These are phyloP conservation scores for Addax nasomaculatus DNA, from an alignment of 2,113 vertebrate species.

Conservation along the genomic window DNA sequence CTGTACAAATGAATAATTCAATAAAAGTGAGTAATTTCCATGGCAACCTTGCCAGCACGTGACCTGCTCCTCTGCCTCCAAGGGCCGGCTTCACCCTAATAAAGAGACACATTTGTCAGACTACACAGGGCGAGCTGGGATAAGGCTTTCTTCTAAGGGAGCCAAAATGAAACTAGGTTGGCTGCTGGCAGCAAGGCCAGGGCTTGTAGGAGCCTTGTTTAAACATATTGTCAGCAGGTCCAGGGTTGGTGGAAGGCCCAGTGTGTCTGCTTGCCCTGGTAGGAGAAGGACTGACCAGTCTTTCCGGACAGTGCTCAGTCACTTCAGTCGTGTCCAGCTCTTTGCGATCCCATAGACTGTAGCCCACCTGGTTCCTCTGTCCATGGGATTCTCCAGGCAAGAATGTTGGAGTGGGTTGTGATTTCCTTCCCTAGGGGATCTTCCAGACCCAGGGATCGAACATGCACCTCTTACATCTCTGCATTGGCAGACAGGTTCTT, in stretches of 20 bases:
- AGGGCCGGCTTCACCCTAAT: slow-evolving; percentile 24
- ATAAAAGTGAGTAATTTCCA: slow-evolving; percentile 62
- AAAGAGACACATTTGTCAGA: slow-evolving; percentile 52
- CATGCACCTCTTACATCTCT: neutral
- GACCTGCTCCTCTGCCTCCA: neutral
- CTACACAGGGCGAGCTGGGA: neutral
- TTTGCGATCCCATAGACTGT: neutral
- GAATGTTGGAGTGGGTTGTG: neutral
- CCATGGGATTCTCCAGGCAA: neutral
- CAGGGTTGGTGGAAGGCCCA: neutral
- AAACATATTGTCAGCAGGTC: neutral
- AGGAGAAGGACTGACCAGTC: neutral
- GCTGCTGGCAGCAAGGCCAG: neutral
- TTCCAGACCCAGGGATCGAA: neutral
- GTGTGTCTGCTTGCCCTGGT: fast-evolving
- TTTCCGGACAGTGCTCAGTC: neutral
- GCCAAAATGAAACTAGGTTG: slow-evolving; percentile 37
- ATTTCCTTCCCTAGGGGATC: neutral
- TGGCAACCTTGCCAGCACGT: slow-evolving; percentile 53
- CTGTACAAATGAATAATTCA: slow-evolving; percentile 60
- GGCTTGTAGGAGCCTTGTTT: neutral
- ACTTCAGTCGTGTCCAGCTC: neutral
- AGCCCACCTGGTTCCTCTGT: neutral
- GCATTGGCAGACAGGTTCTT: neutral
- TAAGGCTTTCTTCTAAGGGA: slow-evolving; percentile 11